Conservation (phyloP, 2,113 vertebrate genomes). For the Dissostichus mawsoni region DNA sequence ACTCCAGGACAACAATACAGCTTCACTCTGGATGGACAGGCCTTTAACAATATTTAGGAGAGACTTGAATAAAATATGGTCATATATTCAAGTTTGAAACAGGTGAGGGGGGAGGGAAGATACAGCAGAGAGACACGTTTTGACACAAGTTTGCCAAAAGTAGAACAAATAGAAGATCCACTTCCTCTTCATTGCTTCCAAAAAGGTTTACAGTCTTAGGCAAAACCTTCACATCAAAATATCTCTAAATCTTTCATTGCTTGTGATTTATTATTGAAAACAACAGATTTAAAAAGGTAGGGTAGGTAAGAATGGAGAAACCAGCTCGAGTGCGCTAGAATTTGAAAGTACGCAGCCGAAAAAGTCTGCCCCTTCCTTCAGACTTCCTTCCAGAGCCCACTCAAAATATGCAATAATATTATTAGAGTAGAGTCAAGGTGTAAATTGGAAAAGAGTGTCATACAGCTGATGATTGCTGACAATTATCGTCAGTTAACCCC, state of each 20-base stretch:
- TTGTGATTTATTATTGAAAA: constrained; percentile 24
- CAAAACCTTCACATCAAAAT: not conserved
- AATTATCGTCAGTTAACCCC: too few relatives aligned
- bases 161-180: not conserved
- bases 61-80: not conserved
- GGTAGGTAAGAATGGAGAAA: too few relatives aligned
- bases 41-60: not conserved
- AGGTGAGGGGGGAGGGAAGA: not conserved
- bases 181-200: constrained; percentile 2
- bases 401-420: not conserved
- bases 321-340: too few relatives aligned
- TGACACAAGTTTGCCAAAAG: not conserved
- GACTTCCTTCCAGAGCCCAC: too few relatives aligned
- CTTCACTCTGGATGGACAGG: constrained; percentile 4
- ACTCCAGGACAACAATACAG: constrained; percentile 29
- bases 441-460: not conserved
- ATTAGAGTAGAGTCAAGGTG: not conserved
- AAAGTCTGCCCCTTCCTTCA: too few relatives aligned
- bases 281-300: not conserved
- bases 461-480: not conserved
- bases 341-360: too few relatives aligned
- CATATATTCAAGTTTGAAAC: not conserved
- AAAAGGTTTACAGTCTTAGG: not conserved
- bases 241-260: not conserved
- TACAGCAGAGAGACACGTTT: too few relatives aligned